A percentile compares a stretch with the other conserved stretches of the same genome.
These are phyloP conservation scores for Callitettix versicolor DNA, from an alignment of 1,140 invertebrate species.

Conservation along the genomic window DNA sequence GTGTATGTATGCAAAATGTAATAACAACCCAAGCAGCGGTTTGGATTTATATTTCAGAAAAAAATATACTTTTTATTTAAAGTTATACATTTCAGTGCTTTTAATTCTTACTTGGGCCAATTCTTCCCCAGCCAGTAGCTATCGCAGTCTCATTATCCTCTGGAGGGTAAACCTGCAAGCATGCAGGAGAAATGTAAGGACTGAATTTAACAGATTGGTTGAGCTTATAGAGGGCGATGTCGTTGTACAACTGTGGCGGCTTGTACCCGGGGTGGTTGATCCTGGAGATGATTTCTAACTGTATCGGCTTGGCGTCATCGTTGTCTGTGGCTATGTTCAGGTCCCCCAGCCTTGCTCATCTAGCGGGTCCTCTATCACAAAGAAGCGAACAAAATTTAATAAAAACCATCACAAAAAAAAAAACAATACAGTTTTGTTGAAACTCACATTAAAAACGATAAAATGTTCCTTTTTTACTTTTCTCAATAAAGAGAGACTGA, in stretches of 20 bases:
- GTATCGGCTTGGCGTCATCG: slow-evolving; percentile 22
- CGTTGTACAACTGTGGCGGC: slow-evolving; percentile 39
- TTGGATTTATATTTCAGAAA: too few relatives aligned
- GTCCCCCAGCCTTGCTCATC: slow-evolving; percentile 26
- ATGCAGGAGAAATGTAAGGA: slow-evolving; percentile 35
- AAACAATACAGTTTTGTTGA: background rate
- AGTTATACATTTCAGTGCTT: too few relatives aligned
- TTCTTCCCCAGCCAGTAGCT: slow-evolving; percentile 42
- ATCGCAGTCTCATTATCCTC: slow-evolving; percentile 26
- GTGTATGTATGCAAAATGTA: too few relatives aligned
- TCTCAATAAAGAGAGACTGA: too few relatives aligned
- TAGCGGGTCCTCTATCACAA: slow-evolving; percentile 14
- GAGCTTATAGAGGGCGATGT: slow-evolving; percentile 48
- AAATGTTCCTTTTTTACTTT: background rate
- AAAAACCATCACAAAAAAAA: background rate
- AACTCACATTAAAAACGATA: slow-evolving; percentile 12
- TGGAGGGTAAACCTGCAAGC: slow-evolving; percentile 28
- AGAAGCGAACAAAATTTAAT: background rate
- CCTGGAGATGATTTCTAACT: slow-evolving; percentile 30
- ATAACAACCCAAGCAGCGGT: too few relatives aligned
- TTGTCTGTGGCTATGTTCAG: slow-evolving; percentile 21
- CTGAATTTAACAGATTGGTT: slow-evolving; percentile 27
- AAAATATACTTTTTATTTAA: too few relatives aligned
- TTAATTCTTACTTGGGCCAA: slow-evolving; percentile 20
- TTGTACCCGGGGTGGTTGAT: slow-evolving; percentile 38